These are phyloP conservation scores for Equus quagga DNA, from an alignment of 2,113 vertebrate species.

Conservation along the genomic window DNA sequence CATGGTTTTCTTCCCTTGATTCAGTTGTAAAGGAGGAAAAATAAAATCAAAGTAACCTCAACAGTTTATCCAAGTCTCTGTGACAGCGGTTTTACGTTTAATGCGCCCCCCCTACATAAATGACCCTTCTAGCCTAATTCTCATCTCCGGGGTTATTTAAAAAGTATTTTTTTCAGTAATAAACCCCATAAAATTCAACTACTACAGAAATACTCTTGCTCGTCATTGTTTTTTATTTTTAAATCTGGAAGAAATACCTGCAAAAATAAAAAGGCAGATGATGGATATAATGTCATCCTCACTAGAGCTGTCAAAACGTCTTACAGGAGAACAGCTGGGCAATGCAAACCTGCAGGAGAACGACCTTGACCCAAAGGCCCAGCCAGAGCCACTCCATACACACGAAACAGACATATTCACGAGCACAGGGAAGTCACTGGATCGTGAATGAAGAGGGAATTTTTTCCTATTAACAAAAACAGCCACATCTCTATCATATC, in stretches of 20 bases:
- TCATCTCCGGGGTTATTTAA: neutral
- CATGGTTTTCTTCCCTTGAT: neutral
- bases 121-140: neutral
- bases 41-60: neutral
- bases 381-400: fast-evolving
- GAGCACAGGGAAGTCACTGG: fast-evolving
- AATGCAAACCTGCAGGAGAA: fast-evolving
- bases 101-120: neutral
- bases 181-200: neutral
- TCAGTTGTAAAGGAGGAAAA: neutral
- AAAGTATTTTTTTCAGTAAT: constrained; percentile 15
- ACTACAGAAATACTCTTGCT: neutral
- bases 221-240: neutral
- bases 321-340: neutral
- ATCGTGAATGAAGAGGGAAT: fast-evolving
- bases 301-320: neutral
- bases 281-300: neutral
- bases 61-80: neutral
- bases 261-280: neutral
- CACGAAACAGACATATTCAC: fast-evolving
- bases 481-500: neutral
- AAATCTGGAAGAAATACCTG: neutral
- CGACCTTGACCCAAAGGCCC: neutral
- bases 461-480: neutral
- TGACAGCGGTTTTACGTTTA: neutral